phyloP scores from a whole-genome alignment of 1,140 invertebrate genomes.

The Scaptomyza montana region DNA sequence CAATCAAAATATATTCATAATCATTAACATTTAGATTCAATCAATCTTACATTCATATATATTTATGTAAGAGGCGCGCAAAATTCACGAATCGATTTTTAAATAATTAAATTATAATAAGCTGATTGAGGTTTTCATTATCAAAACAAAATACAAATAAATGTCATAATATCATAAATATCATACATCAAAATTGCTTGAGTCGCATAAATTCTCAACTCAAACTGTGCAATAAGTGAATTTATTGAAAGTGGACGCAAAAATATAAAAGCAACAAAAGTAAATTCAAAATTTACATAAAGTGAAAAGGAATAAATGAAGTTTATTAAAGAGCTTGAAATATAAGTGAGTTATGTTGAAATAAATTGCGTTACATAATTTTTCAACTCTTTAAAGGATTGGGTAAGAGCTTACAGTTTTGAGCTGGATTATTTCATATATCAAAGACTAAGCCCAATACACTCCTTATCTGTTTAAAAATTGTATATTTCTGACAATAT shows the following conservation, averaged over 20 bases:
- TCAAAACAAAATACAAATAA: conserved; percentile 4
- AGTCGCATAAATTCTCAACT: conserved; percentile 71
- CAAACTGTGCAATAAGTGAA: conserved; percentile 55
- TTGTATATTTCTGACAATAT: too few species aligned
- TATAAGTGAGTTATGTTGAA: background rate
- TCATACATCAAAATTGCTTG: conserved; percentile 54
- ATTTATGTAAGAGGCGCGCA: background rate
- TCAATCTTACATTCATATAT: conserved; percentile 8
- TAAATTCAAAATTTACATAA: conserved; percentile 15
- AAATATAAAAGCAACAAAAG: conserved; percentile 1
- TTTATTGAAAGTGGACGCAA: conserved; percentile 36
- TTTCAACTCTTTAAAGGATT: background rate
- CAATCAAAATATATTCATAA: conserved; percentile 24
- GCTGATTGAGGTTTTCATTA: conserved; percentile 21
- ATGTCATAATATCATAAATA: too few species aligned
- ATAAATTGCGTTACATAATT: conserved; percentile 32
- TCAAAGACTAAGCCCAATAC: too few species aligned
- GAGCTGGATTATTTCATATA: too few species aligned
- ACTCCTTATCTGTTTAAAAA: too few species aligned
- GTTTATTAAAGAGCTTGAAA: conserved; percentile 19
- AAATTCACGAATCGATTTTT: conserved; percentile 55
- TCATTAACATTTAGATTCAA: conserved; percentile 53
- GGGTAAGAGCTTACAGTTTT: conserved; percentile 15
- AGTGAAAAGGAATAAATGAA: conserved; percentile 18
- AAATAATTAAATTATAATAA: conserved; percentile 29